These are phyloP conservation scores for Pteruthius melanotis DNA, from an alignment of 2,113 vertebrate species.

Conservation along the genomic window DNA sequence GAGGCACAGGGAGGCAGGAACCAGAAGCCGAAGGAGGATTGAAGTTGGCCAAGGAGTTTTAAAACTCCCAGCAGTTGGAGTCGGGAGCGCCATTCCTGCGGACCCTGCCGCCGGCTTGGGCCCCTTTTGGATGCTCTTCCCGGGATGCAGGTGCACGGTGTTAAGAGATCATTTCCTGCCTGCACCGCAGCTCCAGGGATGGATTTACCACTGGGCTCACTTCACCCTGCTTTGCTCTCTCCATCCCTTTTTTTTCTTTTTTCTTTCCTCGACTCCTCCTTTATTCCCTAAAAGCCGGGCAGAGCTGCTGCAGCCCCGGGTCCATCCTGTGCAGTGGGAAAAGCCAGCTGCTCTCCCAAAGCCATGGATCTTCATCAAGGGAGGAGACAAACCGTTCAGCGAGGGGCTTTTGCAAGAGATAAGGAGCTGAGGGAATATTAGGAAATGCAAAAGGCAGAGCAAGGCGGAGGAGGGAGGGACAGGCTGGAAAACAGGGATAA, in stretches of 20 bases:
- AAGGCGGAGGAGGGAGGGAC: neutral
- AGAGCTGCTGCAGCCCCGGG: neutral
- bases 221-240: neutral
- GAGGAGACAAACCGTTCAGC: neutral
- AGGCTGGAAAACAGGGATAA: neutral
- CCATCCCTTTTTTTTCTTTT: neutral
- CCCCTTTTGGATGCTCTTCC: slow-evolving; percentile 62
- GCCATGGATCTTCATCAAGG: neutral
- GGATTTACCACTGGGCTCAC: slow-evolving; percentile 33
- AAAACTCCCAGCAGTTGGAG: neutral
- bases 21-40: neutral
- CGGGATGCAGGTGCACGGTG: slow-evolving; percentile 52
- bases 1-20: neutral
- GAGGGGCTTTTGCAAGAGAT: neutral
- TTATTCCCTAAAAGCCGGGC: neutral
- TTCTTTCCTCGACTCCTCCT: neutral
- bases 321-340: neutral
- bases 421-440: neutral
- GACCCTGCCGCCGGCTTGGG: neutral
- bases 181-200: slow-evolving; percentile 28
- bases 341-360: slow-evolving; percentile 13
- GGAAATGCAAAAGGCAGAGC: neutral
- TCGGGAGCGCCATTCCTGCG: neutral
- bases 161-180: slow-evolving; percentile 66
- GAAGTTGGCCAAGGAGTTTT: neutral